Percentiles rank a stretch among this genome's conserved stretches.
These are phyloP conservation scores for Sylvia atricapilla DNA, from an alignment of 2,113 vertebrate species.

Conservation along the genomic window DNA sequence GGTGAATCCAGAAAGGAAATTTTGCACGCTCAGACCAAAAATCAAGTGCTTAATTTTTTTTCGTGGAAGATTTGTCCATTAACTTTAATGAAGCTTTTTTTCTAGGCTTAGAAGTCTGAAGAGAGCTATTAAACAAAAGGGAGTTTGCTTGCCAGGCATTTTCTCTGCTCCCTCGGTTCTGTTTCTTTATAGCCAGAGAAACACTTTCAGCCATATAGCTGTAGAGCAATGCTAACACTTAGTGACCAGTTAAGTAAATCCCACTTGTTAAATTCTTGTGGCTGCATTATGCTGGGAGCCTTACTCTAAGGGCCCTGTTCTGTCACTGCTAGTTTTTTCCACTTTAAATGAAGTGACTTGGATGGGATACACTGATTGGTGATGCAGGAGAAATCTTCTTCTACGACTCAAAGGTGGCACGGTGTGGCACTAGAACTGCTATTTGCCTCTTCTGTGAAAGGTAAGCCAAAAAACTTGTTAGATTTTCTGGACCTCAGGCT, in stretches of 20 bases:
- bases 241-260: constrained; percentile 48
- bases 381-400: constrained; percentile 5
- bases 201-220: constrained; percentile 44
- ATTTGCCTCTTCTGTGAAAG: background rate
- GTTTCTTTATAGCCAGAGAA: constrained; percentile 57
- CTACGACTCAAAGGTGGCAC: constrained; percentile 3
- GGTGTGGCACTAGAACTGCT: background rate
- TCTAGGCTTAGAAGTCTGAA: constrained; percentile 28
- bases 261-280: constrained; percentile 50
- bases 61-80: constrained; percentile 63
- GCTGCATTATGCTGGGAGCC: constrained; percentile 47
- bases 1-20: background rate
- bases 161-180: constrained; percentile 15
- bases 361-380: constrained; percentile 12
- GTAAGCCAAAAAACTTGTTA: background rate
- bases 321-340: constrained; percentile 39
- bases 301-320: constrained; percentile 38
- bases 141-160: constrained; percentile 53
- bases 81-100: constrained; percentile 75
- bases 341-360: constrained; percentile 16
- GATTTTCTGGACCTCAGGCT: background rate
- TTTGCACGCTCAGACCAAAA: constrained; percentile 42
- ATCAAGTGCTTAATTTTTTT: constrained; percentile 37
- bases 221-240: constrained; percentile 43
- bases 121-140: constrained; percentile 56